Evolutionary conservation across 1,140 invertebrate genomes (phyloP), one percentile per base, ranked within the genome.

Genomic region (Calosoma granatense): DNA sequence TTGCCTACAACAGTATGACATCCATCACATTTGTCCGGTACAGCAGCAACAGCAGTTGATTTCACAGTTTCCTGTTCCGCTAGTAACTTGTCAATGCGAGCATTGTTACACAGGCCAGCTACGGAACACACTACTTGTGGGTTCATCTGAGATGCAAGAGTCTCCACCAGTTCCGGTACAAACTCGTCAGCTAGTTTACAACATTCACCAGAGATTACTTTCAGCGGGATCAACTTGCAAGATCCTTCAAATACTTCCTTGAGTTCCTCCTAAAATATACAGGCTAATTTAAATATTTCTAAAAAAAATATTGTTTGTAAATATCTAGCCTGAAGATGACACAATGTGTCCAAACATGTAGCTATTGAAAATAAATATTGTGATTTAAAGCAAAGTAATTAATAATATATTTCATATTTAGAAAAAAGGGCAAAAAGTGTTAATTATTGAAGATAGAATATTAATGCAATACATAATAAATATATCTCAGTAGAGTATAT

Each of bases 191-290:
- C 87, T 22, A 94, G 58, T 64, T 82, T 83, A 22, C 82, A 81
- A 67, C 92, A 96, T 74, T 91, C 88, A 52, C 85, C 79, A 0
- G 80, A 72, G 14, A 94, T 78, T 17, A 82, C 57, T 70, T 91
- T 87, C 14, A 94, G 69, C 0, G 84, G 85, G 57, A 94, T 87
- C 57, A 94, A 71, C 60, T 83, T 82, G 73, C 92, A 95, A 3
- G 87, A 90, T 11, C 90, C 90, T 73, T 93, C 89, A 66, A 95
- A 91, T 0, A 95, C 92, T 74, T 85, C 77, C 64, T 86, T 89
- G 3, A 95, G 72, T 67, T 94, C 88, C 67, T 90, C 81, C 80
- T 92, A 73, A 30, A 72, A 69, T 60, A 56, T 55, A 61, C 41
- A 6, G 58, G 43, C 39, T 36, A n/a, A 56, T 54, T 14, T 23